phyloP scores from a whole-genome alignment of 2,113 vertebrate genomes.

The Forbesichthys papilliferus region DNA sequence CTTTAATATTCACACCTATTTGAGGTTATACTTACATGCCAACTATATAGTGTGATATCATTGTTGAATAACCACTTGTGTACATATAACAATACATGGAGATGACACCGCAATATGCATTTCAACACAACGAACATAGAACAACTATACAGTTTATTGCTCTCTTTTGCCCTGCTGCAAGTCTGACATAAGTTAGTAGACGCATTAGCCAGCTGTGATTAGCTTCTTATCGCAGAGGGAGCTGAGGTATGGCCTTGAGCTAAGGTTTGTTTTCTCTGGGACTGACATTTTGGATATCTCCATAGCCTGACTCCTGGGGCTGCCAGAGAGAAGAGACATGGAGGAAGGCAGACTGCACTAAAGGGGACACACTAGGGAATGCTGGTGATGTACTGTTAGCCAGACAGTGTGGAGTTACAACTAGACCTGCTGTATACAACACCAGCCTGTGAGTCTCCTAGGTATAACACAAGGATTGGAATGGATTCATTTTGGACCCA shows the following conservation, averaged over 20 bases:
- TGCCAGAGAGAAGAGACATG: constrained; percentile 10
- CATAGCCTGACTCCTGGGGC: constrained; percentile 23
- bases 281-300: constrained; percentile 36
- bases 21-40: too few species aligned
- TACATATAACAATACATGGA: constrained; percentile 21
- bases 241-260: constrained; percentile 44
- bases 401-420: constrained; percentile 11
- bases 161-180: too few species aligned
- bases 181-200: too few species aligned
- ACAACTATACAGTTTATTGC: neutral
- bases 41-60: too few species aligned
- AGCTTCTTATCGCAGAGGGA: constrained; percentile 41
- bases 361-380: constrained; percentile 22
- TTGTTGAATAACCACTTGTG: too few species aligned
- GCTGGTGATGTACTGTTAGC: constrained; percentile 24
- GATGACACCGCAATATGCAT: constrained; percentile 38
- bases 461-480: neutral
- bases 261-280: constrained; percentile 17
- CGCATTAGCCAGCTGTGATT: constrained; percentile 5
- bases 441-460: neutral
- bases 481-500: neutral
- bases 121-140: neutral
- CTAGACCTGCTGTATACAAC: constrained; percentile 1
- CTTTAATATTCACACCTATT: too few species aligned
- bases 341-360: constrained; percentile 31